Evolutionary conservation across 1,140 invertebrate species (phyloP).

Genomic region (Camponotus floridanus): DNA sequence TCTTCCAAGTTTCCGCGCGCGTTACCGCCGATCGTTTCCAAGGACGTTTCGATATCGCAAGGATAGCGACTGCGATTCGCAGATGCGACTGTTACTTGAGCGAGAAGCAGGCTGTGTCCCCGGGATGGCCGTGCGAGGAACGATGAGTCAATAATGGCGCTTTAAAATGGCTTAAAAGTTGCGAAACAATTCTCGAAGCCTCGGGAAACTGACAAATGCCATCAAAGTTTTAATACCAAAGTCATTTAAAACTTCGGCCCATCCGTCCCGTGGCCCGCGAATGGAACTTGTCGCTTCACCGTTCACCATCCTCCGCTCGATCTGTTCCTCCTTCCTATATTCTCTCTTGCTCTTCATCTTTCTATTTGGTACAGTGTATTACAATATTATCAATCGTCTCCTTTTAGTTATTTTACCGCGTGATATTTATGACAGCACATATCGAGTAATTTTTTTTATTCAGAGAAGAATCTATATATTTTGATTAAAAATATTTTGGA

Average conservation of each 20-base stretch:
- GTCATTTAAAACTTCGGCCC: slow-evolving; percentile 81
- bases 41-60: not conserved
- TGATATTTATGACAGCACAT: not conserved
- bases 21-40: not conserved
- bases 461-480: not conserved
- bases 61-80: slow-evolving; percentile 20
- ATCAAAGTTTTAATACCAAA: slow-evolving; percentile 83
- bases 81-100: slow-evolving; percentile 24
- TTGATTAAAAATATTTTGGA: not conserved
- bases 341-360: slow-evolving; percentile 32
- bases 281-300: slow-evolving; percentile 75
- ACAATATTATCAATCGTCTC: slow-evolving; percentile 1
- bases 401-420: not conserved
- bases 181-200: slow-evolving; percentile 78
- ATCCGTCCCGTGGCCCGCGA: slow-evolving; percentile 76
- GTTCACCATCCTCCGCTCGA: slow-evolving; percentile 27
- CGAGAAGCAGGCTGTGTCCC: slow-evolving; percentile 7
- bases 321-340: slow-evolving; percentile 29
- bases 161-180: slow-evolving; percentile 79
- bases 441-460: not conserved
- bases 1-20: not conserved
- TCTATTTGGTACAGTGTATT: slow-evolving; percentile 19
- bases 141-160: slow-evolving; percentile 75
- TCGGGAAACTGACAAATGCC: slow-evolving; percentile 81
- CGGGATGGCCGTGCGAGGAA: slow-evolving; percentile 46